A percentile compares a stretch with the other conserved stretches of the same genome.
These are phyloP conservation scores for Alentia gelatinosa DNA, from an alignment of 2,888 invertebrate species.

Conservation along the genomic window DNA sequence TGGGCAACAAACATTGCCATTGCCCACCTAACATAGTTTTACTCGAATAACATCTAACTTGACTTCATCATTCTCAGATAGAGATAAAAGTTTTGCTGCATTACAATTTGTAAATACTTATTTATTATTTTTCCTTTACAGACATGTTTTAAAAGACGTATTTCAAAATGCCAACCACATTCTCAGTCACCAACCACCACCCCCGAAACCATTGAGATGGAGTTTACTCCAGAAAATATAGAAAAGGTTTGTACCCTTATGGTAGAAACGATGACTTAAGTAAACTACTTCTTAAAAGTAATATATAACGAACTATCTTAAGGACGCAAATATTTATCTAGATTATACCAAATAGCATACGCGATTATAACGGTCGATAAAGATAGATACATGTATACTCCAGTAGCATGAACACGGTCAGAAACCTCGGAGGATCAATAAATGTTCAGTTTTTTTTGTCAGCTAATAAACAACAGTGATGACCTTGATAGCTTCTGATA, in stretches of 20 bases:
- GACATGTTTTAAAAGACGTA: background rate
- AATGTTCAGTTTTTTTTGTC: no score
- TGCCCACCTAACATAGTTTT: background rate
- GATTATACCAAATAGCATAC: no score
- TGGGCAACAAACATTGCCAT: background rate
- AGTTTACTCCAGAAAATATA: conserved; percentile 64
- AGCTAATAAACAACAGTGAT: no score
- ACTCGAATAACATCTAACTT: background rate
- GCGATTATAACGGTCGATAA: no score
- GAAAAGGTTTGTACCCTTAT: conserved; percentile 59
- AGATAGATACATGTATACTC: no score
- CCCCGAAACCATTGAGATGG: conserved; percentile 55
- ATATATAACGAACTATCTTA: no score
- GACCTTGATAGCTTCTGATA: no score
- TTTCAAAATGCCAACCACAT: background rate
- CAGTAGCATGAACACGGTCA: no score
- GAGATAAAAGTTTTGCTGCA: background rate
- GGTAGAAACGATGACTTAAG: no score
- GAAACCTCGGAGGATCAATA: no score
- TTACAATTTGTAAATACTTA: background rate
- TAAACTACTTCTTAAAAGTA: no score
- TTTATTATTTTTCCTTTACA: background rate
- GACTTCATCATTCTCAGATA: background rate
- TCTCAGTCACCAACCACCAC: background rate
- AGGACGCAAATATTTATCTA: no score